phyloP scores from a whole-genome alignment of 2,113 vertebrate genomes.

The Riparia riparia region DNA sequence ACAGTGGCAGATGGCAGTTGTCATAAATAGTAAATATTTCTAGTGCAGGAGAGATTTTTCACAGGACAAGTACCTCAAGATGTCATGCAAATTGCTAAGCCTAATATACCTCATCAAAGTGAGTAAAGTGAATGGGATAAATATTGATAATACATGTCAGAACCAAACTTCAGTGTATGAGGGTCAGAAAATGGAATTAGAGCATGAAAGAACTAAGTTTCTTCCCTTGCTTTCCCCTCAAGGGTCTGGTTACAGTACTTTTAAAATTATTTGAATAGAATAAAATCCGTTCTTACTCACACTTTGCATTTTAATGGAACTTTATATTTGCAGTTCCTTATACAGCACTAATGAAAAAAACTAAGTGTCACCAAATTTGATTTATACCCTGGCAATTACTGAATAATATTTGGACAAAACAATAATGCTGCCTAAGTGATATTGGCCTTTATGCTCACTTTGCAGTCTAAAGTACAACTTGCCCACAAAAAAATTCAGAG shows the following conservation, averaged over 20 bases:
- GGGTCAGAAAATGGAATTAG: neutral
- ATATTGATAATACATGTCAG: neutral
- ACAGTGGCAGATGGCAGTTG: conserved; percentile 28
- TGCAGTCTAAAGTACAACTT: neutral
- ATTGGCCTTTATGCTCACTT: neutral
- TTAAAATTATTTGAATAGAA: neutral
- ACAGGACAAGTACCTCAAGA: conserved; percentile 44
- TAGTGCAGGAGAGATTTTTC: conserved; percentile 6
- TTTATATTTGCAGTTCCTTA: neutral
- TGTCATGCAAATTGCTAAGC: conserved; percentile 35
- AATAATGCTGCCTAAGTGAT: neutral
- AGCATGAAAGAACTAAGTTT: neutral
- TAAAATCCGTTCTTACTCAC: neutral
- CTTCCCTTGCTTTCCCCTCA: neutral
- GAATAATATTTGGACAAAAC: neutral
- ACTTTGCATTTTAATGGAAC: neutral
- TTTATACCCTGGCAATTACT: neutral
- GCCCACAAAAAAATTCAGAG: neutral
- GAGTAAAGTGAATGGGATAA: neutral
- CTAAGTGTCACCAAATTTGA: neutral
- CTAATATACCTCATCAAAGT: conserved; percentile 5
- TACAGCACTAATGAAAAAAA: neutral
- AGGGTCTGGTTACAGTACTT: neutral
- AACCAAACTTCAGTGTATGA: neutral
- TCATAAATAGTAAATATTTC: conserved; percentile 44